These are phyloP conservation scores for Tolypeutes matacus DNA, from an alignment of 2,797 vertebrate species.

Conservation along the genomic window DNA sequence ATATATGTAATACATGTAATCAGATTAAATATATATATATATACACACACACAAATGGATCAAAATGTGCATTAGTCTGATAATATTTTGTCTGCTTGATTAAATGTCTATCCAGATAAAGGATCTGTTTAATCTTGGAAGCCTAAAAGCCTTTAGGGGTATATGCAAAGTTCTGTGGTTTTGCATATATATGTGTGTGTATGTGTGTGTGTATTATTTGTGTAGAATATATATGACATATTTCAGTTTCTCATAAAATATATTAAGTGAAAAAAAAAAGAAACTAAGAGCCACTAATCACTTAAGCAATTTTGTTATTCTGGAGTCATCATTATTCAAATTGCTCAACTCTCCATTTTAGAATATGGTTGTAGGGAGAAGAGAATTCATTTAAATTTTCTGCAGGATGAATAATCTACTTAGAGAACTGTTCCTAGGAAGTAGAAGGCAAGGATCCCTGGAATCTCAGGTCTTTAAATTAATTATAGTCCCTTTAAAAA, in stretches of 20 bases:
- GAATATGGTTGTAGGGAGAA: not conserved
- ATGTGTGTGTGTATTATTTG: too few relatives aligned
- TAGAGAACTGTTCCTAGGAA: not conserved
- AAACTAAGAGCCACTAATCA: not conserved
- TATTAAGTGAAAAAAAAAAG: not conserved
- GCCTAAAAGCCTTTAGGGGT: not conserved
- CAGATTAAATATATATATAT: not conserved
- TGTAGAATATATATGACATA: not conserved
- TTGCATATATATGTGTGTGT: not conserved
- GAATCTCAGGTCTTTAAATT: not conserved
- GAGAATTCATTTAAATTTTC: not conserved
- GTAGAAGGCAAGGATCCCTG: not conserved
- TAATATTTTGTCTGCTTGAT: not conserved
- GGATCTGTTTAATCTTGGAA: not conserved
- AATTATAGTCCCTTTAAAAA: not conserved
- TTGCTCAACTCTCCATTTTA: not conserved
- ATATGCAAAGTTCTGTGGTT: not conserved
- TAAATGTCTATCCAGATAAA: not conserved
- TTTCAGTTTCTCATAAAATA: not conserved
- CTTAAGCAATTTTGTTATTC: not conserved
- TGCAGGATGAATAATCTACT: not conserved
- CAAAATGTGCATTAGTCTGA: not conserved
- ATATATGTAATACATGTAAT: not conserved
- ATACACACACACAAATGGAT: not conserved
- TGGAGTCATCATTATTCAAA: not conserved